These are phyloP conservation scores for Sebastiscus tertius DNA, from an alignment of 2,797 vertebrate species.

Conservation along the genomic window DNA sequence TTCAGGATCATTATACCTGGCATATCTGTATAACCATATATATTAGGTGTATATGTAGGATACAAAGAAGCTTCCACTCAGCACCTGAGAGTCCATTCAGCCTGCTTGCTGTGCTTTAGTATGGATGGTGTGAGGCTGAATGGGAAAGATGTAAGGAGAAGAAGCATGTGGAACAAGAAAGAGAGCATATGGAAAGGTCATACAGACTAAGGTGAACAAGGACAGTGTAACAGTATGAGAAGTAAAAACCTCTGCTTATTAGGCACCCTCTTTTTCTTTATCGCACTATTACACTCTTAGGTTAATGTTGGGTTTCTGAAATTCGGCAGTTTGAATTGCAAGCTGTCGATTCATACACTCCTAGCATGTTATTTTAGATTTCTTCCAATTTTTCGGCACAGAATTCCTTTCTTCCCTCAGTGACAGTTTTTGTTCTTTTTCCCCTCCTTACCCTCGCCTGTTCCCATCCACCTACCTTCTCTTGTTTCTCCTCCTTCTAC, in stretches of 20 bases:
- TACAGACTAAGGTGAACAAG: slow-evolving; percentile 29
- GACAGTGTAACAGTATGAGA: slow-evolving; percentile 29
- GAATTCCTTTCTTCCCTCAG: slow-evolving; percentile 19
- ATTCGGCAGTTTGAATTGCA: slow-evolving; percentile 14
- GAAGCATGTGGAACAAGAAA: slow-evolving; percentile 18
- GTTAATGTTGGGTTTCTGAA: slow-evolving; percentile 28
- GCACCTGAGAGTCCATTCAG: slow-evolving; percentile 36
- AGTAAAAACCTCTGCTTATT: slow-evolving; percentile 30
- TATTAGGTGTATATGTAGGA: slow-evolving; percentile 42
- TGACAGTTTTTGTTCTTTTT: slow-evolving; percentile 37
- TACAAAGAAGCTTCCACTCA: slow-evolving; percentile 13
- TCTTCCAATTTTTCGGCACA: neutral
- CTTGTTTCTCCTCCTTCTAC: slow-evolving; percentile 44
- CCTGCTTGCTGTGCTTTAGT: neutral
- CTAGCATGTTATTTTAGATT: slow-evolving; percentile 13
- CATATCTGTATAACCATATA: slow-evolving; percentile 66
- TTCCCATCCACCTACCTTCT: slow-evolving; percentile 38
- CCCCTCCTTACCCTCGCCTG: neutral
- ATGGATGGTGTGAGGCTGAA: slow-evolving; percentile 15
- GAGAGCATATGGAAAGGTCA: slow-evolving; percentile 54
- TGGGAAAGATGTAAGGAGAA: slow-evolving; percentile 19
- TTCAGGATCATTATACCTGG: slow-evolving; percentile 66
- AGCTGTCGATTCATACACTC: slow-evolving; percentile 14
- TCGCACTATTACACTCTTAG: slow-evolving; percentile 7
- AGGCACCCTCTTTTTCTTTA: neutral